Base-by-base conservation (phyloP, 2,113 vertebrate species). In the Megalops atlanticus region DNA sequence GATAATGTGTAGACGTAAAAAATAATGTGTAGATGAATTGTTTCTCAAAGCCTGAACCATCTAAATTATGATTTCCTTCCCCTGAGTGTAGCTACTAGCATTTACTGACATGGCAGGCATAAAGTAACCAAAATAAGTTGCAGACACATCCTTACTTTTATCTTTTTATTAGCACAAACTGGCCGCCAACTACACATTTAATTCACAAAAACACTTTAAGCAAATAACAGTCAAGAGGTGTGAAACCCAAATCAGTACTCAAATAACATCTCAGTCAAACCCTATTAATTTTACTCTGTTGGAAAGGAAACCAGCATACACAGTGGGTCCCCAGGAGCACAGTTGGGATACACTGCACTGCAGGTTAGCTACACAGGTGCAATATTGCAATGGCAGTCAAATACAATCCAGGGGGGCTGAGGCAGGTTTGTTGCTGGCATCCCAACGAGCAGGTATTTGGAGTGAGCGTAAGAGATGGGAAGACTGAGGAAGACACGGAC, bases 101-200 rank as follows among this genome's bases (percentile, higher is more conserved):
- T n/a, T n/a, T n/a, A n/a, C n/a, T n/a, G n/a, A n/a, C n/a, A n/a
- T n/a, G n/a, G n/a, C n/a, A n/a, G 5, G 58, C n/a, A 64, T n/a
- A 31, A 64, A 64, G n/a, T 64, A 64, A 64, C 14, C 7, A 45
- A 45, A 45, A 14, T n/a, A 58, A 58, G 58, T 64, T 31, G 24
- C 58, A 64, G 24, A 64, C 58, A 64, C 11, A 64, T n/a, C 4
- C 31, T 6, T 45, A 45, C 8, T 64, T 64, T 64, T n/a, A 64
- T 64, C n/a, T 64, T 64, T 64, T 64, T 64, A 64, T 64, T 64
- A 31, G 58, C 58, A 64, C 58, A 64, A 64, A 64, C 58, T 64
- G 58, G 58, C 58, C 58, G n/a, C 58, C 58, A 64, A 31, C 58
- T 64, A 64, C 58, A 64, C 52, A 58, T 58, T 21, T 58, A 58